These are phyloP conservation scores for Sebastes steindachneri DNA, from an alignment of 2,797 vertebrate genomes.

Conservation along the genomic window DNA sequence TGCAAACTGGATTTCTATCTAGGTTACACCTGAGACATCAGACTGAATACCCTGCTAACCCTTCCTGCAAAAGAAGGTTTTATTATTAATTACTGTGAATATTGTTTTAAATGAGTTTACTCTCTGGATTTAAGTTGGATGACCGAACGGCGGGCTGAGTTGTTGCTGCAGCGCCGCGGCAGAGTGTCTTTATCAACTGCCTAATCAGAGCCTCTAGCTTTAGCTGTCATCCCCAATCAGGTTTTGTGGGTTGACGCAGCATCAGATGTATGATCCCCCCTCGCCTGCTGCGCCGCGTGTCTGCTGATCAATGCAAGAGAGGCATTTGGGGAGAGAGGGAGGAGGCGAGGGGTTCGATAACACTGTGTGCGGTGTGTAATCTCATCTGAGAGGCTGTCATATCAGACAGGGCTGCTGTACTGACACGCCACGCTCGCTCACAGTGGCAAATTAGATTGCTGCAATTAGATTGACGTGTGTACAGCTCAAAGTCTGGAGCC, in stretches of 20 bases:
- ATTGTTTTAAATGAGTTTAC: background rate
- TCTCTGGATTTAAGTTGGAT: background rate
- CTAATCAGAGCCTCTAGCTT: conserved; percentile 62
- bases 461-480: conserved; percentile 70
- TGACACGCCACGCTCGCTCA: conserved; percentile 62
- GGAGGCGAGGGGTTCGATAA: conserved; percentile 62
- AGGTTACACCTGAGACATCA: conserved; percentile 5
- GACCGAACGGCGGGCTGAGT: background rate
- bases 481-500: conserved; percentile 36
- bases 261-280: conserved; percentile 48
- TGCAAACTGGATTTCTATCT: conserved; percentile 22
- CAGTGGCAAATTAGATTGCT: conserved; percentile 74
- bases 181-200: conserved; percentile 50
- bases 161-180: background rate
- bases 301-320: conserved; percentile 67
- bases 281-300: conserved; percentile 13
- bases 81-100: conserved; percentile 10
- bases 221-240: conserved; percentile 65
- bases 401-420: conserved; percentile 67
- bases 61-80: background rate
- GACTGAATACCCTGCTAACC: background rate
- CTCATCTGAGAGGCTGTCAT: conserved; percentile 77
- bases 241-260: conserved; percentile 47
- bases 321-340: conserved; percentile 47
- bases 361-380: conserved; percentile 73